A percentile compares a stretch with the other conserved stretches of the same genome.
Evolutionary conservation across 1,140 invertebrate species (phyloP).

Genomic region (Laupala kohalensis): DNA sequence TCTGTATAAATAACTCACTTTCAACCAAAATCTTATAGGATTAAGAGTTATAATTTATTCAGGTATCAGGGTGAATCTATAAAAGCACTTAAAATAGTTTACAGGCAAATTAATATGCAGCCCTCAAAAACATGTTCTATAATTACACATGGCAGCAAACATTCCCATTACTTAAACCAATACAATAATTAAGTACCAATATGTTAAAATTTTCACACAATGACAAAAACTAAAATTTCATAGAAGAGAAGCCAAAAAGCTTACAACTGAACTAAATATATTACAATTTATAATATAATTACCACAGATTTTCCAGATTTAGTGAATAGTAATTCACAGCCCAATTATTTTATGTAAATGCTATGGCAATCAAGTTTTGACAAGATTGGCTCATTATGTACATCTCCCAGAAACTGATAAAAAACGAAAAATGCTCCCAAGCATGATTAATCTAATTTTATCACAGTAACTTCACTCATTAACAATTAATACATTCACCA

Average conservation of each 20-base stretch:
- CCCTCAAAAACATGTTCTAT: too few relatives aligned
- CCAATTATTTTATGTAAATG: neutral
- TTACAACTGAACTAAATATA: neutral
- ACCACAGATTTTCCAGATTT: neutral
- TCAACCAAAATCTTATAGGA: too few relatives aligned
- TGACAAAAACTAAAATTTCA: neutral
- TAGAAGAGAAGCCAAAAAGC: neutral
- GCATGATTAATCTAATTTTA: neutral
- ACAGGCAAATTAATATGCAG: too few relatives aligned
- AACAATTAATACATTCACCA: neutral
- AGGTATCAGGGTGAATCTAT: too few relatives aligned
- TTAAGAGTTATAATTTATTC: too few relatives aligned
- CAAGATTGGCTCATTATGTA: neutral
- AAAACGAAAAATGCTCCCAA: neutral
- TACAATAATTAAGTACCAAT: neutral
- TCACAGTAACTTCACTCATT: neutral
- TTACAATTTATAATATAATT: neutral
- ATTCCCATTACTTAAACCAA: neutral
- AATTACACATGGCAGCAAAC: too few relatives aligned
- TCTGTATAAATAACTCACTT: too few relatives aligned
- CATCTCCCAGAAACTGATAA: neutral
- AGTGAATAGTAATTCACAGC: neutral
- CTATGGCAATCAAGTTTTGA: neutral
- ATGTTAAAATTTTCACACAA: neutral
- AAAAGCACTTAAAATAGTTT: too few relatives aligned